Evolutionary conservation across 2,113 vertebrate genomes (phyloP).

Genomic region (Vidua chalybeata): DNA sequence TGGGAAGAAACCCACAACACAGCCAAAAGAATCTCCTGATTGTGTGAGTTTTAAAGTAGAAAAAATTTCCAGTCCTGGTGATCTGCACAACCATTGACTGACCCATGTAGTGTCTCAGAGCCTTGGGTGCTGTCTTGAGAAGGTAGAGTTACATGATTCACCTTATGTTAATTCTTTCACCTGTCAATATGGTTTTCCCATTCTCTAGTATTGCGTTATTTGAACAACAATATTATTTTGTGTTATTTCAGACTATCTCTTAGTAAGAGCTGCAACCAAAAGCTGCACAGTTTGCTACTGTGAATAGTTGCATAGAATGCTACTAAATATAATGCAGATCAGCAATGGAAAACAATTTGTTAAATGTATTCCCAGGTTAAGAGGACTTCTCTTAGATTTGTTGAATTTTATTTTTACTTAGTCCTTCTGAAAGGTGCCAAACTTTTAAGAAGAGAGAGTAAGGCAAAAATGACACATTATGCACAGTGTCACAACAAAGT

Average conservation of each 20-base stretch:
- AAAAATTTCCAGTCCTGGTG: constrained; percentile 73
- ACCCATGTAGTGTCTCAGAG: constrained; percentile 68
- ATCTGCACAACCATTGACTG: constrained; percentile 71
- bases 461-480: neutral
- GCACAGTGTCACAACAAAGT: neutral
- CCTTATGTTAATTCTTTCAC: neutral
- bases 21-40: neutral
- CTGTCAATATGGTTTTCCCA: neutral
- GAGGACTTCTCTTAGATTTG: neutral
- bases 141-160: constrained; percentile 71
- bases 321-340: neutral
- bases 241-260: neutral
- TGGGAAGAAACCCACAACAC: neutral
- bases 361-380: neutral
- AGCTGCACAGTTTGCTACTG: neutral
- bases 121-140: constrained; percentile 74
- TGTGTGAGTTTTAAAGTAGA: constrained; percentile 54
- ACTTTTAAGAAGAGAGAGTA: neutral
- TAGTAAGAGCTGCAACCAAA: neutral
- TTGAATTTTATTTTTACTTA: neutral
- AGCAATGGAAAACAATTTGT: neutral
- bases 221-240: neutral
- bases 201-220: neutral
- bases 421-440: neutral
- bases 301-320: neutral